Conservation (phyloP, 2,797 vertebrate species). For the Sandelia bainsii region DNA sequence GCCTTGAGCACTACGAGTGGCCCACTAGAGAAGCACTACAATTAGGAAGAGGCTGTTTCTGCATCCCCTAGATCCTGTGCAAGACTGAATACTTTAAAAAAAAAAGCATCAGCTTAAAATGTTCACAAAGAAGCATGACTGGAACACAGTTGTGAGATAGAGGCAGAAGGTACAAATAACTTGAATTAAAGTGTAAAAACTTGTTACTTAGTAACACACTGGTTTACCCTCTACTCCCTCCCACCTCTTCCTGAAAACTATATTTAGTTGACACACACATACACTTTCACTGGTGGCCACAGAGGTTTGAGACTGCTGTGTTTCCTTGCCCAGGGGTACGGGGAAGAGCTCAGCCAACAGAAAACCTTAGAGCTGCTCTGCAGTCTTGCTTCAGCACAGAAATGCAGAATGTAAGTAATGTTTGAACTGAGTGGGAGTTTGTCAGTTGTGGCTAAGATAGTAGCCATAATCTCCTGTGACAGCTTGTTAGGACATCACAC, state of each 20-base stretch:
- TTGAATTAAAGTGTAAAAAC: too few species aligned
- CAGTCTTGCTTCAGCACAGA: constrained; percentile 19
- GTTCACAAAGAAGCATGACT: too few species aligned
- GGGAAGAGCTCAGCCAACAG: constrained; percentile 26
- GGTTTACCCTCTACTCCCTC: not conserved
- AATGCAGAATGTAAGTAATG: constrained; percentile 44
- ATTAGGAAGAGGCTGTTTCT: constrained; percentile 38
- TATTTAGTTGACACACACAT: constrained; percentile 27
- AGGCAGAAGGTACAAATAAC: too few species aligned
- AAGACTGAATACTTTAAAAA: too few species aligned
- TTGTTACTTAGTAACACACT: too few species aligned
- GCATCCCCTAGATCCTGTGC: constrained; percentile 1
- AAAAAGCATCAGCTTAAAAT: too few species aligned
- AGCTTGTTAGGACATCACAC: constrained; percentile 48
- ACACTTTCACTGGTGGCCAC: constrained; percentile 21
- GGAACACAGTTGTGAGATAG: too few species aligned
- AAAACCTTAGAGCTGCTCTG: constrained; percentile 10
- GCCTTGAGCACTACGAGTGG: constrained; percentile 18
- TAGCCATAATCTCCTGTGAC: constrained; percentile 37
- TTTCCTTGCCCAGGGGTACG: constrained; percentile 19
- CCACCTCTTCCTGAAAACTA: constrained; percentile 38
- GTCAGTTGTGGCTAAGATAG: constrained; percentile 33
- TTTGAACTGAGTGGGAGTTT: constrained; percentile 45
- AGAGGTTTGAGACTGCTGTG: constrained; percentile 23
- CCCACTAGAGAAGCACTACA: constrained; percentile 26